A percentile compares a stretch with the other conserved stretches of the same genome.
These are phyloP conservation scores for Styela clava DNA, from an alignment of 23 tunicate species.

Conservation along the genomic window DNA sequence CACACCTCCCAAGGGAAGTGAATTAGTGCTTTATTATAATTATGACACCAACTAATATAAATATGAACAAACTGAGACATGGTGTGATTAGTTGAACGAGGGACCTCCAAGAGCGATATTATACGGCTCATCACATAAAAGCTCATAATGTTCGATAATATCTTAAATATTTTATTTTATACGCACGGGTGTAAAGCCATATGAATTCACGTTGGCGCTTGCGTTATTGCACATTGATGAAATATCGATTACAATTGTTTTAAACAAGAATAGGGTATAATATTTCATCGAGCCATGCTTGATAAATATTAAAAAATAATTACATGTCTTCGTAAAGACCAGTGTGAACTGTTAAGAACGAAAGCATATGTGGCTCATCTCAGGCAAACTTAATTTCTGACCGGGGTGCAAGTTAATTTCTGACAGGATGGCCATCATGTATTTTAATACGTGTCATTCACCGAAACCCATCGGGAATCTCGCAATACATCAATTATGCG, in stretches of 20 bases:
- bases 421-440: background rate
- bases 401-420: background rate
- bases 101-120: background rate
- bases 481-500: conserved; percentile 45
- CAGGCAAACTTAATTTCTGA: background rate
- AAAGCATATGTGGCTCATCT: background rate
- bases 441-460: conserved; percentile 15
- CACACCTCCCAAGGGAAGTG: conserved; percentile 3
- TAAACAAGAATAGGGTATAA: background rate
- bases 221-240: background rate
- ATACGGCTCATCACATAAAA: background rate
- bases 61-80: background rate
- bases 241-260: too few species aligned
- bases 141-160: background rate
- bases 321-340: background rate
- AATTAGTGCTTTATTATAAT: background rate
- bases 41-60: conserved; percentile 17
- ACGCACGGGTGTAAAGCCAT: background rate
- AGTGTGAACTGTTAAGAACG: background rate
- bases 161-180: background rate
- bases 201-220: background rate
- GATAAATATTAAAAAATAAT: too few species aligned
- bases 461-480: background rate
- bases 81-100: background rate
- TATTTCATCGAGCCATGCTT: background rate